Conservation (phyloP, 2,888 invertebrate genomes). For the Ypsolopha sequella region DNA sequence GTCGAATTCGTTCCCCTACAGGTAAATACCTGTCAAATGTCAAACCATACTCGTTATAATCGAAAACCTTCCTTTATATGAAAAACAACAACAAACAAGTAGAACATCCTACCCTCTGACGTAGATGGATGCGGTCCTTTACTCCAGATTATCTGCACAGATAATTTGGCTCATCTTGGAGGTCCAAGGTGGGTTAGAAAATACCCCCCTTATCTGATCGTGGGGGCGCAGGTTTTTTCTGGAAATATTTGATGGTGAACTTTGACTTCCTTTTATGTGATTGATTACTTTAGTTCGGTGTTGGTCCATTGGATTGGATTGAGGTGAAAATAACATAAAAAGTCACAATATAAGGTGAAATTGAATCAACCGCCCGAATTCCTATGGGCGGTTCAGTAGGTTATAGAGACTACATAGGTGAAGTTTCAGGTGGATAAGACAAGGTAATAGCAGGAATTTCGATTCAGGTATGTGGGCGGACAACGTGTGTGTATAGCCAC, state of each 20-base stretch:
- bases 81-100: not conserved
- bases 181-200: not conserved
- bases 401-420: too few relatives aligned
- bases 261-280: not conserved
- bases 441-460: too few relatives aligned
- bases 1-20: too few relatives aligned
- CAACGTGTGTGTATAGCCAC: too few relatives aligned
- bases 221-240: not conserved
- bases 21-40: too few relatives aligned
- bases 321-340: not conserved
- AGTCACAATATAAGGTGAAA: too few relatives aligned
- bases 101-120: not conserved
- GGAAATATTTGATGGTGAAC: not conserved
- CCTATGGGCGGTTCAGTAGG: too few relatives aligned
- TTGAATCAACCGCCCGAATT: too few relatives aligned
- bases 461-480: too few relatives aligned
- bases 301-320: not conserved
- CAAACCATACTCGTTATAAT: too few relatives aligned
- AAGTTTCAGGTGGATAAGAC: too few relatives aligned
- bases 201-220: not conserved
- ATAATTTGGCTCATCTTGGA: not conserved
- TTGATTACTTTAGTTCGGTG: not conserved
- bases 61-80: too few relatives aligned
- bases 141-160: not conserved
- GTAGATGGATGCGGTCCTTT: conserved; percentile 1